Conservation (phyloP, 2,113 vertebrate species). For the Phainopepla nitens region DNA sequence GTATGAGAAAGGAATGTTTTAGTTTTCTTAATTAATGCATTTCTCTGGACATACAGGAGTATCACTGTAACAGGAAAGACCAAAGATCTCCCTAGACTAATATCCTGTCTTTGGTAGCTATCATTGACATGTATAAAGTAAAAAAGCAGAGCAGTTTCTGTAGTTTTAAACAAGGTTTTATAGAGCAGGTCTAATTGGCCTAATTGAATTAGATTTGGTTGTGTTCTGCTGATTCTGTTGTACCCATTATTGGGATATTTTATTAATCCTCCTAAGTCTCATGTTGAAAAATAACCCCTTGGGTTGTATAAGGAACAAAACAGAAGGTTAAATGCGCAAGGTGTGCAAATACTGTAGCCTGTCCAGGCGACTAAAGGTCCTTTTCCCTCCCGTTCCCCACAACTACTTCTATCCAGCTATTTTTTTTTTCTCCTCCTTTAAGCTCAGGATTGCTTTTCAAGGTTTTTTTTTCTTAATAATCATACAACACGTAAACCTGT, state of each 20-base stretch:
- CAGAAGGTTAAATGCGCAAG: background rate
- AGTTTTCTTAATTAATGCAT: background rate
- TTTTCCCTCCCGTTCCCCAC: background rate
- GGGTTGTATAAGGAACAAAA: background rate
- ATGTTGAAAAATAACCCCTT: rapidly evolving
- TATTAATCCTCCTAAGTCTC: background rate
- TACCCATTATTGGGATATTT: background rate
- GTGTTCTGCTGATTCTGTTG: background rate
- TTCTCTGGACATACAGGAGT: background rate
- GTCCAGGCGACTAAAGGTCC: background rate
- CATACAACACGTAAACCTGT: background rate
- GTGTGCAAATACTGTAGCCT: background rate
- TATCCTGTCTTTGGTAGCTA: background rate
- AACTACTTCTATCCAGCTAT: background rate
- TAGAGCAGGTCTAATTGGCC: background rate
- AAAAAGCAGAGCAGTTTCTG: background rate
- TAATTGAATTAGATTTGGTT: background rate
- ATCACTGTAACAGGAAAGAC: background rate
- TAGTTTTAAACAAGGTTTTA: background rate
- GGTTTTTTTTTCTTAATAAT: background rate
- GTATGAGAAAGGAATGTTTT: background rate
- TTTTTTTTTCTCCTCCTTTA: background rate
- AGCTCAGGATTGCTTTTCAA: background rate
- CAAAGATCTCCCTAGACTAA: background rate
- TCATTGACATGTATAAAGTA: background rate